Evolutionary conservation across 2,888 invertebrate genomes (phyloP).

Genomic region (Mythimna pallens): DNA sequence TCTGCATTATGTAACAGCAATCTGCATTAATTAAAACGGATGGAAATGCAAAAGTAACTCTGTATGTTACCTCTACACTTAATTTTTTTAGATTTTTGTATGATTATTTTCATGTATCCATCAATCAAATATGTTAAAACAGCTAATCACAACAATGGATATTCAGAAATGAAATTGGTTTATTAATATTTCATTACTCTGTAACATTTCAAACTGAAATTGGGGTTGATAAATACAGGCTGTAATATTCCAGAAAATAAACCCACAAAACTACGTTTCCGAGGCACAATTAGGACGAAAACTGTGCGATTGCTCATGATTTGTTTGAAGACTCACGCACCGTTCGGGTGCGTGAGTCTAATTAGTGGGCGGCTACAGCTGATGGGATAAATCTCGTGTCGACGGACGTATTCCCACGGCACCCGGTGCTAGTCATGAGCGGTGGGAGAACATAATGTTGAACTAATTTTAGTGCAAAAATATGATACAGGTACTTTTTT

Average conservation of each 20-base stretch:
- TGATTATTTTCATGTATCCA: background rate
- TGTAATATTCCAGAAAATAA: background rate
- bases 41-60: background rate
- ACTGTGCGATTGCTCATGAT: conserved; percentile 50
- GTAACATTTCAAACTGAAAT: background rate
- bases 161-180: background rate
- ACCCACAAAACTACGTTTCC: background rate
- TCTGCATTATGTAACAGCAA: background rate
- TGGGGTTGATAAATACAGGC: background rate
- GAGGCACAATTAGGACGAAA: conserved; percentile 31
- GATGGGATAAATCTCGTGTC: conserved; percentile 64
- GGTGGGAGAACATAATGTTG: background rate
- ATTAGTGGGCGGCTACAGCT: conserved; percentile 59
- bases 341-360: conserved; percentile 57
- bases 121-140: background rate
- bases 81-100: no score
- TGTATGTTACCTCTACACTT: no score
- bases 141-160: background rate
- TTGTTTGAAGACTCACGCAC: conserved; percentile 56
- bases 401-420: conserved; percentile 58
- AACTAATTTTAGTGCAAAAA: background rate
- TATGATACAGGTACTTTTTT: background rate
- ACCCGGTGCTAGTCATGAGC: conserved; percentile 26
- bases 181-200: background rate
- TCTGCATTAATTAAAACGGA: background rate